Evolutionary conservation across 92 coral and sea anemone species (phyloP).

Genomic region (Chrysogorgia sp.): DNA sequence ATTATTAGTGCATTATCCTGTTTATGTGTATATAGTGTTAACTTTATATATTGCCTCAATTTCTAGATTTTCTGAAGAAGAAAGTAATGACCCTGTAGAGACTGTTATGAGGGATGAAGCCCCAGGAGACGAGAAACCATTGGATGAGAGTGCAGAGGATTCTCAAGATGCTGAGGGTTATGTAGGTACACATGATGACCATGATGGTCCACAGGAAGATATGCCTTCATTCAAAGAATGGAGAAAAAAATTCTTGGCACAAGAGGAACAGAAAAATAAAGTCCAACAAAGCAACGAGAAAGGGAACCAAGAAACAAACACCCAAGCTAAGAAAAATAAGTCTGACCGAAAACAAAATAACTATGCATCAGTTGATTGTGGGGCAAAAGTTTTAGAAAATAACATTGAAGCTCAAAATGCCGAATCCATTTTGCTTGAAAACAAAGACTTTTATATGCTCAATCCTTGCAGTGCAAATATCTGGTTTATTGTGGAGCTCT

Average conservation of each 20-base stretch:
- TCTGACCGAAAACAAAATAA: slow-evolving; percentile 90
- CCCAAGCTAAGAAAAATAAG: slow-evolving; percentile 66
- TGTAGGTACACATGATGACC: slow-evolving; percentile 22
- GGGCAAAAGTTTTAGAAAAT: slow-evolving; percentile 80
- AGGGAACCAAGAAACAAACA: slow-evolving; percentile 50
- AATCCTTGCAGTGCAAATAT: slow-evolving; percentile 95
- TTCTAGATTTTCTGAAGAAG: slow-evolving; percentile 40
- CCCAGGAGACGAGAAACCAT: slow-evolving; percentile 42
- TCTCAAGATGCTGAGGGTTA: background rate
- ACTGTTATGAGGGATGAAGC: background rate
- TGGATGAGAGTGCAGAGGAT: slow-evolving; percentile 72
- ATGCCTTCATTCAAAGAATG: slow-evolving; percentile 99
- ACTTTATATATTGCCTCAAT: background rate
- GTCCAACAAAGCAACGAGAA: slow-evolving; percentile 54
- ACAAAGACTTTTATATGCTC: slow-evolving; percentile 90
- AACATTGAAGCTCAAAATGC: slow-evolving; percentile 84
- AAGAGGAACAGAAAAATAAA: slow-evolving; percentile 86
- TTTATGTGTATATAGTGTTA: slow-evolving; percentile 1
- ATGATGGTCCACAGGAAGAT: slow-evolving; percentile 52
- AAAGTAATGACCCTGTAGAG: slow-evolving; percentile 5
- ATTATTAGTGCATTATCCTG: background rate
- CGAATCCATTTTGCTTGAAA: slow-evolving; percentile 76
- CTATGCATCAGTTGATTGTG: slow-evolving; percentile 94
- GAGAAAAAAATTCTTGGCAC: slow-evolving; percentile 75
- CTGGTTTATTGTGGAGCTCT: slow-evolving; percentile 94